Evolutionary conservation across 2,888 invertebrate genomes (phyloP), one percentile per base, ranked within the genome.

Genomic region (Altica lythri): DNA sequence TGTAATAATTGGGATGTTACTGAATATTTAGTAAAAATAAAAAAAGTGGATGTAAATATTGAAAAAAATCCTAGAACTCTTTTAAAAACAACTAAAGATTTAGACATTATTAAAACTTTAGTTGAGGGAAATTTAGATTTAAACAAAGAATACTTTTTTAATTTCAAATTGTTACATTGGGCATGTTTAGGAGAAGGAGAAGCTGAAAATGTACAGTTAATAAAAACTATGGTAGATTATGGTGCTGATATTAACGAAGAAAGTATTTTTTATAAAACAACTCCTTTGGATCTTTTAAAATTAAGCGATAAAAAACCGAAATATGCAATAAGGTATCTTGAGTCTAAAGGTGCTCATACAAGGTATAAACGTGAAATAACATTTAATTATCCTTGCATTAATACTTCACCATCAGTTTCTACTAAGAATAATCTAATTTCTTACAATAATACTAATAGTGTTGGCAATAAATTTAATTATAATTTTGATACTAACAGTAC

Each of bases 1-100:
- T 9, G 6, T n/a, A 37, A 37, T 10, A 8, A 30, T 12, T 30
- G 4, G 10, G 37, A 37, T 17, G n/a, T 37, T n/a, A 10, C n/a
- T 17, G 17, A 17, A 37, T 37, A 37, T 37, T n/a, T 37, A 4
- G 18, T 18, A 37, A 18, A 37, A 37, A 18, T 17, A 2, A 37
- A 17, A 10, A 37, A 8, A 2, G 13, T 12, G 2, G 13, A 12
- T n/a, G 17, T n/a, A 4, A 9, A 35, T 35, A 35, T 17, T 3
- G 16, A 14, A 9, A 9, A 12, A 13, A 3, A 10, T 12, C 4
- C 2, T 12, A 13, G 30, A 30, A 30, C 30, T 30, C 10, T 30
- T 30, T 12, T 12, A 1, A 13, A 30, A 3, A 12, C 13, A 2
- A 3, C 13, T 12, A 6, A 12, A 3, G 10, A 12, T 12, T 12